Percentiles rank a stretch among this genome's conserved stretches.
Conservation (phyloP, 2,888 invertebrate species). For the Caenorhabditis sinica region DNA sequence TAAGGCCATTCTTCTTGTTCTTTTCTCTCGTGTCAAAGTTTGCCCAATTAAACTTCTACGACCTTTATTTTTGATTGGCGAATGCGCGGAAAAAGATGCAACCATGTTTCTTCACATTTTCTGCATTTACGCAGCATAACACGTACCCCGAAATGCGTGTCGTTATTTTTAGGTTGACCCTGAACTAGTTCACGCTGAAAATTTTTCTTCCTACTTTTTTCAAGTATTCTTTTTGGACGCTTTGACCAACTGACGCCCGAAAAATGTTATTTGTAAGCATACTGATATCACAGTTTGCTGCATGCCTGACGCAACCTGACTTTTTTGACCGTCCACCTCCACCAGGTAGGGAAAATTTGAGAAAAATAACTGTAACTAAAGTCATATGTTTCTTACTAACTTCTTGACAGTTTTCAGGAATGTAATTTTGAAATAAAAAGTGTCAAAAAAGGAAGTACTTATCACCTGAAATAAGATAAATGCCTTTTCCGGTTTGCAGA, state of each 20-base stretch:
- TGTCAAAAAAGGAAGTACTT: slow-evolving; percentile 46
- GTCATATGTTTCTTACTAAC: slow-evolving; percentile 18
- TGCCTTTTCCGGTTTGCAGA: slow-evolving; percentile 46
- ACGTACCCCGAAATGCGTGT: slow-evolving; percentile 40
- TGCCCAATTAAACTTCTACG: slow-evolving; percentile 60
- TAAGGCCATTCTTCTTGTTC: slow-evolving; percentile 24
- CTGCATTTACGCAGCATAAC: slow-evolving; percentile 23
- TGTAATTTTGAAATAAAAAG: slow-evolving; percentile 4
- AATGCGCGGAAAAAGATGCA: slow-evolving; percentile 37
- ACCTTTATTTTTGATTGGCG: slow-evolving; percentile 60
- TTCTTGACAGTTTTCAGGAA: neutral
- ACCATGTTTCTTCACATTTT: slow-evolving; percentile 33
- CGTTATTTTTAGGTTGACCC: slow-evolving; percentile 21
- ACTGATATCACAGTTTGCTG: slow-evolving; percentile 51
- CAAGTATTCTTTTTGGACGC: slow-evolving; percentile 12
- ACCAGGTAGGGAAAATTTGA: slow-evolving; percentile 51
- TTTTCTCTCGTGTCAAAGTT: slow-evolving; percentile 39
- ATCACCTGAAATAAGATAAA: slow-evolving; percentile 10
- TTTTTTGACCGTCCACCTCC: slow-evolving; percentile 64
- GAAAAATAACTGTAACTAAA: neutral
- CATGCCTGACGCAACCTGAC: slow-evolving; percentile 64
- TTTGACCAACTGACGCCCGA: slow-evolving; percentile 8
- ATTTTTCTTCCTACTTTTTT: neutral
- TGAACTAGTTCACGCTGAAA: slow-evolving; percentile 46
- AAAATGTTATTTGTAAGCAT: slow-evolving; percentile 64